phyloP scores from a whole-genome alignment of 2,888 invertebrate genomes.

The Chelonus formosanus region DNA sequence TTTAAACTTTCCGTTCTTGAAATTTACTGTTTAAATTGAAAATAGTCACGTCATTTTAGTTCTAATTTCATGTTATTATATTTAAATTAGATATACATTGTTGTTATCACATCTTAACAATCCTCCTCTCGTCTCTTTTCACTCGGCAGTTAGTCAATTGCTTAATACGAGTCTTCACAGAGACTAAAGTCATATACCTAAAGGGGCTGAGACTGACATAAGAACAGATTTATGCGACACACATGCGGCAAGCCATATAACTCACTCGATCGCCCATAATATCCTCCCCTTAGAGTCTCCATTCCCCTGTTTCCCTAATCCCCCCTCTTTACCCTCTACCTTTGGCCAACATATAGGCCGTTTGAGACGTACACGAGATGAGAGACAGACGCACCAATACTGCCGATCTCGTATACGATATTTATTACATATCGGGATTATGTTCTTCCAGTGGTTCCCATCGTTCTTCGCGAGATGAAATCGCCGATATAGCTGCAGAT shows the following conservation, averaged over 20 bases:
- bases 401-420: slow-evolving; percentile 47
- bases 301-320: slow-evolving; percentile 42
- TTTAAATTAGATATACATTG: too few relatives aligned
- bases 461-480: slow-evolving; percentile 29
- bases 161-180: slow-evolving; percentile 35
- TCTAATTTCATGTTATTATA: not conserved
- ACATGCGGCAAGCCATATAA: slow-evolving; percentile 64
- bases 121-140: not conserved
- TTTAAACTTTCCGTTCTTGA: slow-evolving; percentile 33
- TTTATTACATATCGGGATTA: slow-evolving; percentile 62
- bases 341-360: slow-evolving; percentile 13
- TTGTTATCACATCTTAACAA: too few relatives aligned
- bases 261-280: slow-evolving; percentile 64
- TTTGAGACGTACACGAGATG: slow-evolving; percentile 46
- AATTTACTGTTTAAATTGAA: too few relatives aligned
- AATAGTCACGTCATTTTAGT: slow-evolving; percentile 5
- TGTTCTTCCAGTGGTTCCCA: slow-evolving; percentile 45
- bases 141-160: slow-evolving; percentile 30
- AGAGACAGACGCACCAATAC: slow-evolving; percentile 57
- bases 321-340: slow-evolving; percentile 42
- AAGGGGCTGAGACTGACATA: slow-evolving; percentile 55
- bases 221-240: slow-evolving; percentile 65
- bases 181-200: slow-evolving; percentile 37
- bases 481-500: slow-evolving; percentile 24
- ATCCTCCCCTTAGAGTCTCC: slow-evolving; percentile 60